Conservation (phyloP, 2,113 vertebrate genomes). For the Physeter macrocephalus region DNA sequence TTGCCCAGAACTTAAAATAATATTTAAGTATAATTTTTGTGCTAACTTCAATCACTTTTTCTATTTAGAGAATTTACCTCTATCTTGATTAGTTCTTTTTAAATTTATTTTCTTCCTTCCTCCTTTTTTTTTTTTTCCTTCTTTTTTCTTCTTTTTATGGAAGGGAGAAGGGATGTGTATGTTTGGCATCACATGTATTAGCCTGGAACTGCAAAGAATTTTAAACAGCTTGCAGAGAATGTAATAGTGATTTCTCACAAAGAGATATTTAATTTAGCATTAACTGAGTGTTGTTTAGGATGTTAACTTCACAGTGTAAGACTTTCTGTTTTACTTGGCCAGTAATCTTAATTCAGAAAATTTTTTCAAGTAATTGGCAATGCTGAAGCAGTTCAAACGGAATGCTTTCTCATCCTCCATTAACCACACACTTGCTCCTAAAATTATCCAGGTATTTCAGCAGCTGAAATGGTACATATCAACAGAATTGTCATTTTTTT, state of each 20-base stretch:
- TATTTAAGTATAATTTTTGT: not conserved
- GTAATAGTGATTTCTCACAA: slow-evolving; percentile 40
- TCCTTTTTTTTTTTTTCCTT: not conserved
- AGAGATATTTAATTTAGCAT: slow-evolving; percentile 46
- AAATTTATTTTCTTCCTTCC: not conserved
- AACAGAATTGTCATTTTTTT: slow-evolving; percentile 8
- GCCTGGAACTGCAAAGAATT: slow-evolving; percentile 34
- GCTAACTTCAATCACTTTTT: not conserved
- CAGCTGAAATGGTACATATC: not conserved
- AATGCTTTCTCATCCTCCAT: not conserved
- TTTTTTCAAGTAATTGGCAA: not conserved
- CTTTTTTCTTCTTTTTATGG: not conserved
- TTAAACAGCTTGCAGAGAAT: slow-evolving; percentile 28
- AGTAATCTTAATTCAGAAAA: slow-evolving; percentile 43
- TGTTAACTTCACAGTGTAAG: slow-evolving; percentile 36
- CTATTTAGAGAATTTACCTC: not conserved
- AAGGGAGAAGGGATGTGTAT: not conserved
- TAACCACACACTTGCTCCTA: slow-evolving; percentile 17
- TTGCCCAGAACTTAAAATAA: not conserved
- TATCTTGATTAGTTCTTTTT: not conserved
- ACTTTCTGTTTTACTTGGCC: slow-evolving; percentile 46
- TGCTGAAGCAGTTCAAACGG: not conserved
- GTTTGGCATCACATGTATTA: not conserved
- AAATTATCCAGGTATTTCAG: slow-evolving; percentile 48
- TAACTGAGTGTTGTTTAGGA: slow-evolving; percentile 44